Percentiles rank a stretch among this genome's conserved stretches.
Evolutionary conservation across 1,140 invertebrate species (phyloP).

Genomic region (Reticulitermes speratus): DNA sequence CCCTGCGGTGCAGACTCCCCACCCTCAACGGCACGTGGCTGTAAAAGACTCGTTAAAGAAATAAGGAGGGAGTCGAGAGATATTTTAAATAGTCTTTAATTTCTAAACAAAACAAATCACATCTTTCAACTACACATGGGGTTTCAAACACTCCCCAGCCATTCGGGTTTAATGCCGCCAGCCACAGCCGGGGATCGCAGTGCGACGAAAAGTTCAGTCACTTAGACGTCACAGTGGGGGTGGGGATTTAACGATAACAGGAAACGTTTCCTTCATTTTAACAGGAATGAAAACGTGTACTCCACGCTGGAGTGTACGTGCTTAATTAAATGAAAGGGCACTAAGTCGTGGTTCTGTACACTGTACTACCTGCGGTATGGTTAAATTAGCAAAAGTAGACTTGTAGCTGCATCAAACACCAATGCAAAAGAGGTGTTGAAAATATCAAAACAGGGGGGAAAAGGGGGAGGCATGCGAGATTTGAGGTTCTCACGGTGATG

Average conservation of each 20-base stretch:
- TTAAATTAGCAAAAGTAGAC: too few relatives aligned
- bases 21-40: neutral
- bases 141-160: neutral
- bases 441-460: too few relatives aligned
- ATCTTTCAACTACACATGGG: slow-evolving; percentile 10
- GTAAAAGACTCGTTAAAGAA: slow-evolving; percentile 11
- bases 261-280: neutral
- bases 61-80: slow-evolving; percentile 9
- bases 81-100: slow-evolving; percentile 15
- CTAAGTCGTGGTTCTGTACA: too few relatives aligned
- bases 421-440: too few relatives aligned
- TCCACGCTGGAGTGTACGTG: too few relatives aligned
- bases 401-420: too few relatives aligned
- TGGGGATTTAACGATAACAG: neutral
- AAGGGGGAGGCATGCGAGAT: too few relatives aligned
- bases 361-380: too few relatives aligned
- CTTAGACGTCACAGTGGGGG: neutral
- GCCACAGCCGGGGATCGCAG: neutral
- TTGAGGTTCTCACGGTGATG: too few relatives aligned
- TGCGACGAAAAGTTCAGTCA: too few relatives aligned
- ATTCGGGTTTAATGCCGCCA: neutral
- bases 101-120: slow-evolving; percentile 16
- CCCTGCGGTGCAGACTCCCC: neutral
- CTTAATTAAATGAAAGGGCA: too few relatives aligned
- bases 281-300: too few relatives aligned